Evolutionary conservation across 2,888 invertebrate genomes (phyloP).

Genomic region (Rhagium mordax): DNA sequence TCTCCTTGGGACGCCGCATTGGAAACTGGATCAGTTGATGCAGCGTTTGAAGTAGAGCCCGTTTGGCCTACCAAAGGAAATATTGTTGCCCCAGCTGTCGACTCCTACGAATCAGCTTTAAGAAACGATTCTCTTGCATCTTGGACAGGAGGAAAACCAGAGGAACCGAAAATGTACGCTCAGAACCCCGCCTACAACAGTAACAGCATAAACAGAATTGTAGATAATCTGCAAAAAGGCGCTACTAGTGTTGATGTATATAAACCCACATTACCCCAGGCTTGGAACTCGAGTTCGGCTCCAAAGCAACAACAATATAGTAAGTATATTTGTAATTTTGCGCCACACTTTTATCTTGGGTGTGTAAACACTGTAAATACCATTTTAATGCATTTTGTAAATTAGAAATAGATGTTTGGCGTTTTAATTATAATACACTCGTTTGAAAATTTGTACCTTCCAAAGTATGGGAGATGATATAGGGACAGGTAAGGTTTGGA

Average conservation of each 20-base stretch:
- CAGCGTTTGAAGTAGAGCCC: constrained; percentile 76
- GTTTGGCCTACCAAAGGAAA: constrained; percentile 64
- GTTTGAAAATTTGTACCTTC: no score
- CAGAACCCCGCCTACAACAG: constrained; percentile 69
- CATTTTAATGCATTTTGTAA: no score
- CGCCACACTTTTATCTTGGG: no score
- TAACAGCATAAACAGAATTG: constrained; percentile 68
- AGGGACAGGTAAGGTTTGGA: no score
- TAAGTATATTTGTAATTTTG: constrained; percentile 58
- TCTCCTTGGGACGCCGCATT: constrained; percentile 83
- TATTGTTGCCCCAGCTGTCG: constrained; percentile 66
- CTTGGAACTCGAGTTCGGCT: constrained; percentile 68
- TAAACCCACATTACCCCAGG: constrained; percentile 71
- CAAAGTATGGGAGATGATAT: no score
- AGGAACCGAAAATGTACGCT: constrained; percentile 58
- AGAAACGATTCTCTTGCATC: constrained; percentile 60
- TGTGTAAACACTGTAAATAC: no score
- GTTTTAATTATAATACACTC: no score
- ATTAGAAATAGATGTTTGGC: no score
- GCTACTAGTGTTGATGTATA: constrained; percentile 68
- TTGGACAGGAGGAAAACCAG: constrained; percentile 59
- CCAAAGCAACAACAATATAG: constrained; percentile 64
- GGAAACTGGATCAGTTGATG: constrained; percentile 79
- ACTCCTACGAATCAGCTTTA: constrained; percentile 67
- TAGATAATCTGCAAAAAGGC: constrained; percentile 68